These are phyloP conservation scores for Drosophila nr. medialis DNA, from an alignment of 2,888 invertebrate species.

Conservation along the genomic window DNA sequence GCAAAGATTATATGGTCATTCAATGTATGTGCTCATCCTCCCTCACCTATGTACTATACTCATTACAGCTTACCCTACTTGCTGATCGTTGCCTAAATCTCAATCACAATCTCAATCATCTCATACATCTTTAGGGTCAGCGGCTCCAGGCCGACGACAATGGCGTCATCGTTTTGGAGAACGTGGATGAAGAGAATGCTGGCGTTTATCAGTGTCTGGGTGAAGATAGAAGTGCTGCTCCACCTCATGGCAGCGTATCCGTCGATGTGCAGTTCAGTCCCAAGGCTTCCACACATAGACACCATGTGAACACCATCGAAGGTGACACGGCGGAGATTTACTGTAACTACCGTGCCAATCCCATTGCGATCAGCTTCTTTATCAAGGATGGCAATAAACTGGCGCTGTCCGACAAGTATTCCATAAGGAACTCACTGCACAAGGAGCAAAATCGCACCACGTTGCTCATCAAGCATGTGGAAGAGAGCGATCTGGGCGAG, in stretches of 20 bases:
- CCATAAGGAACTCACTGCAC: slow-evolving; percentile 84
- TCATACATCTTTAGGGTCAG: slow-evolving; percentile 67
- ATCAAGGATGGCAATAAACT: slow-evolving; percentile 73
- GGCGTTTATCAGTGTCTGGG: slow-evolving; percentile 83
- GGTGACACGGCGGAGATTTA: slow-evolving; percentile 79
- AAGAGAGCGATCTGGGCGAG: slow-evolving; percentile 89
- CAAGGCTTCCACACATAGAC: slow-evolving; percentile 82
- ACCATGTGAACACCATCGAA: slow-evolving; percentile 79
- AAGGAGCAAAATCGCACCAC: slow-evolving; percentile 85
- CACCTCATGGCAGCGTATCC: slow-evolving; percentile 79
- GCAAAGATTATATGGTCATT: slow-evolving; percentile 82
- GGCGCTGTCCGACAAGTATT: slow-evolving; percentile 81
- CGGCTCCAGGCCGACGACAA: slow-evolving; percentile 65
- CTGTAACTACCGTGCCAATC: slow-evolving; percentile 82
- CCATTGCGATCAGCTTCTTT: slow-evolving; percentile 77
- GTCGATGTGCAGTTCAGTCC: slow-evolving; percentile 82
- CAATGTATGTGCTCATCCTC: slow-evolving; percentile 69
- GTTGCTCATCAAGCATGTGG: slow-evolving; percentile 88
- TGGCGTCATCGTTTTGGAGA: slow-evolving; percentile 71
- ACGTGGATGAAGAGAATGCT: slow-evolving; percentile 76
- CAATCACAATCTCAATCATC: neutral
- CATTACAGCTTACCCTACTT: neutral
- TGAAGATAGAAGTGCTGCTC: slow-evolving; percentile 76
- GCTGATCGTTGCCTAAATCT: neutral
- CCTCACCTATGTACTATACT: neutral